A percentile compares a stretch with the other conserved stretches of the same genome.
These are phyloP conservation scores for Aeoliscus strigatus DNA, from an alignment of 2,797 vertebrate genomes.

Conservation along the genomic window DNA sequence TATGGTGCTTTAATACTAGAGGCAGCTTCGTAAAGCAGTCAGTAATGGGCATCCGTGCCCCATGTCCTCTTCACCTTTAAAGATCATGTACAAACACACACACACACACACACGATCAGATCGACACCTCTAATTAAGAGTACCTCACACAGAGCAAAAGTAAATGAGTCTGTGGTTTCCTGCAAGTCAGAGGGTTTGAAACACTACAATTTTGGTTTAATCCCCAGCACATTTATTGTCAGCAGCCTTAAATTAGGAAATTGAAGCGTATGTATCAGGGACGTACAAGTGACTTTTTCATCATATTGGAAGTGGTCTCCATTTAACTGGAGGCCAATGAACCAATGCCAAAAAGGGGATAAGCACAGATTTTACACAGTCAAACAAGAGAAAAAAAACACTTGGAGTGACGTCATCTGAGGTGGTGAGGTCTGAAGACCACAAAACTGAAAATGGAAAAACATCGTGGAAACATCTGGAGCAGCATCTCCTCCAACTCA, in stretches of 20 bases:
- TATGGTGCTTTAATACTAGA: slow-evolving; percentile 49
- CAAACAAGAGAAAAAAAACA: no score
- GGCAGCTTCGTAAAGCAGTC: slow-evolving; percentile 50
- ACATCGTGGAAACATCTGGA: neutral
- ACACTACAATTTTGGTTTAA: slow-evolving; percentile 34
- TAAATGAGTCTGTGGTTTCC: slow-evolving; percentile 43
- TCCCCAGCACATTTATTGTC: slow-evolving; percentile 17
- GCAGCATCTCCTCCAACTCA: no score
- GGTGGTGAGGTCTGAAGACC: neutral
- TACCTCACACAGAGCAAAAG: slow-evolving; percentile 50
- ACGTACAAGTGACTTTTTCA: neutral
- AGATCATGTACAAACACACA: slow-evolving; percentile 21
- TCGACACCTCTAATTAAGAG: slow-evolving; percentile 55
- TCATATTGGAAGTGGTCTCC: neutral
- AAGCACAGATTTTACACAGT: neutral
- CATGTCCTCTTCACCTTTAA: slow-evolving; percentile 46
- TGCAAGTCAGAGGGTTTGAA: slow-evolving; percentile 30
- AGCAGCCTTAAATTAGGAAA: slow-evolving; percentile 20
- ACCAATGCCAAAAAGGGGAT: neutral
- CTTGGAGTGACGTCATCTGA: neutral
- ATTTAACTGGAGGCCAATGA: neutral
- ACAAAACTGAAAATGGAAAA: neutral
- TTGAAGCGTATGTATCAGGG: slow-evolving; percentile 4
- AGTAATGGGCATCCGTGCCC: slow-evolving; percentile 44
- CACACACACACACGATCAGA: slow-evolving; percentile 14